phyloP scores from a whole-genome alignment of 2,113 vertebrate species.

The Corvus moneduloides region DNA sequence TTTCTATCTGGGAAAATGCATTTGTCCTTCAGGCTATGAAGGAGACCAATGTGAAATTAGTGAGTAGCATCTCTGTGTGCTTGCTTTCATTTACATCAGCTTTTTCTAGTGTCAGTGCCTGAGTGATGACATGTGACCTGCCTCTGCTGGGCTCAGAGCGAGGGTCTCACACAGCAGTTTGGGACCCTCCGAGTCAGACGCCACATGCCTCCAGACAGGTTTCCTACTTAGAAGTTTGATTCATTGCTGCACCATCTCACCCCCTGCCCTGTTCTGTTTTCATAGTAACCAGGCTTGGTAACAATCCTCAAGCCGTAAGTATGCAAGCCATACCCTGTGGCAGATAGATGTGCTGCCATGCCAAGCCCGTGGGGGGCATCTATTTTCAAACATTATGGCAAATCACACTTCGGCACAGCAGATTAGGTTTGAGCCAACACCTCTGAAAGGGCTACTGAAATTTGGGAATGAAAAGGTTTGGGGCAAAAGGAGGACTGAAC shows the following conservation, averaged over 20 bases:
- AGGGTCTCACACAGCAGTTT: background rate
- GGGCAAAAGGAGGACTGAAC: background rate
- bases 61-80: slow-evolving; percentile 66
- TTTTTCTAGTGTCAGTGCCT: background rate
- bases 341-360: background rate
- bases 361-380: background rate
- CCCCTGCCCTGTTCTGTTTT: background rate
- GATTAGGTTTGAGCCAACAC: background rate
- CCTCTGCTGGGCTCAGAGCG: background rate
- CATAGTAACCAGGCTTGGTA: background rate
- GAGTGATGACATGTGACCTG: background rate
- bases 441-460: background rate
- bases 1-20: slow-evolving; percentile 88
- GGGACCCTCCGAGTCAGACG: background rate
- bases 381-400: background rate
- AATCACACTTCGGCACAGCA: background rate
- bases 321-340: background rate
- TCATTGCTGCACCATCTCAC: background rate
- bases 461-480: background rate
- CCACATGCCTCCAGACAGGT: background rate
- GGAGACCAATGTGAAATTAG: slow-evolving; percentile 86
- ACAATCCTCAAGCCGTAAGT: background rate
- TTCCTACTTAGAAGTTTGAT: background rate
- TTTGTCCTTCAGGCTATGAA: slow-evolving; percentile 84
- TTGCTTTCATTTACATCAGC: background rate